Conservation (phyloP, 2,797 vertebrate genomes). For the Myiotriccus ornatus region DNA sequence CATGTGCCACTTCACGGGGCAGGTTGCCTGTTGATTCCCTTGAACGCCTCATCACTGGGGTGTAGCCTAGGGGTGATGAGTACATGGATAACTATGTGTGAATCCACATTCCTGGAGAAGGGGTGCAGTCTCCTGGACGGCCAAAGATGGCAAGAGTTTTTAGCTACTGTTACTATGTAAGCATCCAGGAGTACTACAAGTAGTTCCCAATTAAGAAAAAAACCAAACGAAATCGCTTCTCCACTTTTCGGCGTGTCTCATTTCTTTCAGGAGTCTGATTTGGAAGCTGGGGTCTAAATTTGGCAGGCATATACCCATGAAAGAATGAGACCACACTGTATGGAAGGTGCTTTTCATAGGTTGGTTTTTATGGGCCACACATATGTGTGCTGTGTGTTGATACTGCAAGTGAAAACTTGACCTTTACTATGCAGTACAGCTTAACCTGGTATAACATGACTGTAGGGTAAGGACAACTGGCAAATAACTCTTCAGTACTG, state of each 20-base stretch:
- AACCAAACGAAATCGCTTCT: not conserved
- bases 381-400: fast-evolving
- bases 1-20: not conserved
- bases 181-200: not conserved
- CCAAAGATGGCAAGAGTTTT: constrained; percentile 37
- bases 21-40: not conserved
- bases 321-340: not conserved
- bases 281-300: not conserved
- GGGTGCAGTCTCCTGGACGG: constrained; percentile 10
- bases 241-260: not conserved
- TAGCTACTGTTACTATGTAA: constrained; percentile 54
- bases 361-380: not conserved
- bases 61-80: constrained; percentile 18
- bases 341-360: fast-evolving
- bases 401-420: not conserved
- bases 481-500: not conserved
- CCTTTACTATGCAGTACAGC: not conserved
- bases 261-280: not conserved
- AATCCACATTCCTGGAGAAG: constrained; percentile 25
- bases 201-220: not conserved
- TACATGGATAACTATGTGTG: not conserved
- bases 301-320: not conserved
- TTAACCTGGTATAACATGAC: not conserved
- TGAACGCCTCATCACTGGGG: not conserved
- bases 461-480: not conserved